Evolutionary conservation across 1,140 invertebrate genomes (phyloP).

Genomic region (Brachionus paranguensis): DNA sequence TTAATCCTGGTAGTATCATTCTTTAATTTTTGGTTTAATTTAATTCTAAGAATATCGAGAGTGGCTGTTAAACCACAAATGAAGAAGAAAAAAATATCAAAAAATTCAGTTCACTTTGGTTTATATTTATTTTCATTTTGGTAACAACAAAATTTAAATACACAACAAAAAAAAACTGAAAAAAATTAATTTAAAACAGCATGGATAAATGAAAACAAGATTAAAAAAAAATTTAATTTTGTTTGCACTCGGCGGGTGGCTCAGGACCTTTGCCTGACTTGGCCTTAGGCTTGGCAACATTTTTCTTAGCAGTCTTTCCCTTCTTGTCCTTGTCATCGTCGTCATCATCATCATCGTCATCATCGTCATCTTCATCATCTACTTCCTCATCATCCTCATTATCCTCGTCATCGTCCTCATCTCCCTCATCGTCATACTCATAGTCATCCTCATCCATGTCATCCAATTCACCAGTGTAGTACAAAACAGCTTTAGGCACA

Average conservation of each 20-base stretch:
- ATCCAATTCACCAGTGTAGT: slow-evolving; percentile 69
- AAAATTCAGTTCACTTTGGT: slow-evolving; percentile 5
- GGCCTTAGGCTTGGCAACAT: not conserved
- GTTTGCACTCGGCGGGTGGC: slow-evolving; percentile 41
- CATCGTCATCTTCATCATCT: slow-evolving; percentile 27
- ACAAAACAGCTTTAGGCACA: slow-evolving; percentile 83
- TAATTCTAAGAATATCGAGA: too few relatives aligned
- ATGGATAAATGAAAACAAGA: not conserved
- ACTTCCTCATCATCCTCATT: slow-evolving; percentile 36
- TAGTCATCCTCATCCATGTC: slow-evolving; percentile 43
- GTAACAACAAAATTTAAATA: not conserved
- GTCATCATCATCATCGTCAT: slow-evolving; percentile 13
- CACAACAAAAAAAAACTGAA: slow-evolving; percentile 5
- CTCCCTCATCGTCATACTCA: slow-evolving; percentile 50
- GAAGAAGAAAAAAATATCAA: not conserved
- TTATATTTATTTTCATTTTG: slow-evolving; percentile 5
- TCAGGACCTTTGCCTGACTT: slow-evolving; percentile 11
- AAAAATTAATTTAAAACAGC: slow-evolving; percentile 18
- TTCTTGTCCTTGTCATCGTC: not conserved
- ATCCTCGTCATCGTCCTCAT: slow-evolving; percentile 40
- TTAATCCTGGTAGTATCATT: not conserved
- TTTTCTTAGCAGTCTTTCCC: slow-evolving; percentile 31
- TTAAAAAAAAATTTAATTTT: slow-evolving; percentile 32
- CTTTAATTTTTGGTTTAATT: not conserved
- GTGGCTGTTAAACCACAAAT: slow-evolving; percentile 3